phyloP scores from a whole-genome alignment of 2,797 vertebrate species.

The Myoxocephalus aenaeus region DNA sequence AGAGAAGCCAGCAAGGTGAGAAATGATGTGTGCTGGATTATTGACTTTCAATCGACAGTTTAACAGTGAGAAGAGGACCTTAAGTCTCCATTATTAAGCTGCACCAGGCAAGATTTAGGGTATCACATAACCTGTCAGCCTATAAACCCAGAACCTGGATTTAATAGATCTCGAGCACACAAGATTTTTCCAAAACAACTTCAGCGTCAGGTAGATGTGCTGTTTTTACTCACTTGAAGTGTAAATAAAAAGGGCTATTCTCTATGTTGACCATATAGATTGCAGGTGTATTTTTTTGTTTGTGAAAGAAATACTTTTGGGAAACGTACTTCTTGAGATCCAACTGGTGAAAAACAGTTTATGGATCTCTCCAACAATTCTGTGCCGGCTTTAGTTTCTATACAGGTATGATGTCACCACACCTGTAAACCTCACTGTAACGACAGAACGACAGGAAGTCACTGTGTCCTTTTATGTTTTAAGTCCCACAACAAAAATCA shows the following conservation, averaged over 20 bases:
- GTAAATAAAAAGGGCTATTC: background rate
- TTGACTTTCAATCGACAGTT: background rate
- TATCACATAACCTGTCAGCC: background rate
- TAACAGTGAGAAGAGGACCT: background rate
- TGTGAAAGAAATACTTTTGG: background rate
- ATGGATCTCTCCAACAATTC: background rate
- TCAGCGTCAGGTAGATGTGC: background rate
- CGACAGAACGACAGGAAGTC: too few species aligned
- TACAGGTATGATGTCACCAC: too few species aligned
- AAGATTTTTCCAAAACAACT: background rate
- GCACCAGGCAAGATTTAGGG: background rate
- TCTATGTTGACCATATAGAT: background rate
- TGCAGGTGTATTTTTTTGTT: background rate
- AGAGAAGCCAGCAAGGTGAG: slow-evolving; percentile 97
- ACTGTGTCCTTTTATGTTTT: too few species aligned
- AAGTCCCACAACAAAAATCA: background rate
- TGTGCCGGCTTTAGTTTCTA: background rate
- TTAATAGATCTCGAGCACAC: background rate
- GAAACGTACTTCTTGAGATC: background rate
- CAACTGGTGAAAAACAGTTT: too few species aligned
- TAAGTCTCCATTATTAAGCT: background rate
- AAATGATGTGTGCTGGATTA: slow-evolving; percentile 24
- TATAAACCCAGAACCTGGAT: slow-evolving; percentile 1
- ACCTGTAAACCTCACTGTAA: background rate
- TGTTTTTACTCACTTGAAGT: background rate